These are phyloP conservation scores for Scleropages formosus DNA, from an alignment of 2,797 vertebrate species.

Conservation along the genomic window DNA sequence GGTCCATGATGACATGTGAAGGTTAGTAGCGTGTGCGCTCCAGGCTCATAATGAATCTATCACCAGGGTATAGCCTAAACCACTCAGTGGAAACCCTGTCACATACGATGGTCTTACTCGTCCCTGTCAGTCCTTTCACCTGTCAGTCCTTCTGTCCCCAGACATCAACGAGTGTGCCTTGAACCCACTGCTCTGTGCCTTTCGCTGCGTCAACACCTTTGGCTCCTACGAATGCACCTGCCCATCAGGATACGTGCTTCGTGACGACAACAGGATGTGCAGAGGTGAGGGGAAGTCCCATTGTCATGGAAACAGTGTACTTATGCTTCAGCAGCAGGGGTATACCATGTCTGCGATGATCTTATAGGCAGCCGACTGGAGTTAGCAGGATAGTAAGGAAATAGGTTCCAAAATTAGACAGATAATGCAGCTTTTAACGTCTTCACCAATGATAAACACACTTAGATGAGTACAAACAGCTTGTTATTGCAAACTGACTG, in stretches of 20 bases:
- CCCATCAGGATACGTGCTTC: slow-evolving; percentile 82
- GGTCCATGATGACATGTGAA: slow-evolving; percentile 91
- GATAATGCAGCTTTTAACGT: too few species aligned
- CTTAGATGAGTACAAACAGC: too few species aligned
- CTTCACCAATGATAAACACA: too few species aligned
- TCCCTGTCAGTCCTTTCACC: not conserved
- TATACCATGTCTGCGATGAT: too few species aligned
- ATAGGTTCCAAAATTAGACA: too few species aligned
- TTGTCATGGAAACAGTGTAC: not conserved
- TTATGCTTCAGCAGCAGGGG: not conserved
- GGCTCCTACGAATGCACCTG: slow-evolving; percentile 92
- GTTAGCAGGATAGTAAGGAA: not conserved
- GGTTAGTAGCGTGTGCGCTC: slow-evolving; percentile 58
- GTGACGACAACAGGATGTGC: slow-evolving; percentile 89
- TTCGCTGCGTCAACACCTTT: slow-evolving; percentile 91
- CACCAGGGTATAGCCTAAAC: not conserved
- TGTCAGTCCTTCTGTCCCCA: slow-evolving; percentile 44
- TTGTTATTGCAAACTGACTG: too few species aligned
- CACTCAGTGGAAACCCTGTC: not conserved
- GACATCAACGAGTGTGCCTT: slow-evolving; percentile 89
- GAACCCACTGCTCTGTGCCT: slow-evolving; percentile 91
- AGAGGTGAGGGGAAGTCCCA: slow-evolving; percentile 69
- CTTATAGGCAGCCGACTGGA: not conserved
- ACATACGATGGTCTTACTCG: not conserved
- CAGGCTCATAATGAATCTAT: not conserved